Conservation (phyloP, 2,888 invertebrate species). For the Dicyrtomina minuta region DNA sequence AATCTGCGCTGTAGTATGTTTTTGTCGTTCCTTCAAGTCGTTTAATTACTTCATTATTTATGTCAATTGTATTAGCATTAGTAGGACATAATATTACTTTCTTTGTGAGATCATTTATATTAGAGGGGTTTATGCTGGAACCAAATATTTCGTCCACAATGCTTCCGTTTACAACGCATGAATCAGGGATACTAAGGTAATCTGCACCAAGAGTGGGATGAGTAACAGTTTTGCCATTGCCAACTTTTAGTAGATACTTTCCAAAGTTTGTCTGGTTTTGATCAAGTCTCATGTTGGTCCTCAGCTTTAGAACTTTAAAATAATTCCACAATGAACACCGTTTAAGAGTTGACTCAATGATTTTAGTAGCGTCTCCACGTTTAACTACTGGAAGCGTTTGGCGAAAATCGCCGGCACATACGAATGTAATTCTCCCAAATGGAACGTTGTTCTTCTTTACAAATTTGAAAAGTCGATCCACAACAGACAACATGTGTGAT, state of each 20-base stretch:
- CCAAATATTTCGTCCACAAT: too few species aligned
- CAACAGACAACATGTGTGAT: background rate
- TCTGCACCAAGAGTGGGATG: background rate
- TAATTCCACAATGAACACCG: background rate
- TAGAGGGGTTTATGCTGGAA: background rate
- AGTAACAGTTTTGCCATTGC: background rate
- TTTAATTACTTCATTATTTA: background rate
- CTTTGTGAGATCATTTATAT: background rate
- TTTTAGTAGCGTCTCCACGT: background rate
- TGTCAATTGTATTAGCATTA: background rate
- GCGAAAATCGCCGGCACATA: background rate
- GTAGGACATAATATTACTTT: background rate
- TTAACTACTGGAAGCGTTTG: constrained; percentile 15
- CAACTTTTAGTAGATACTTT: background rate
- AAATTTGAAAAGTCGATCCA: background rate
- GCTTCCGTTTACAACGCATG: too few species aligned
- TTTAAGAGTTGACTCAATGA: background rate
- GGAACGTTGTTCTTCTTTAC: background rate
- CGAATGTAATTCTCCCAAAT: background rate
- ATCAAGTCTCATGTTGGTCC: background rate
- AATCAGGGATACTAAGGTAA: background rate
- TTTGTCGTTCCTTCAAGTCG: background rate
- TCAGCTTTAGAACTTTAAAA: background rate
- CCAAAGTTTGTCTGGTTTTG: constrained; percentile 1
- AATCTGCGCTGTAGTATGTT: background rate